Evolutionary conservation across 2,797 vertebrate genomes (phyloP).

Genomic region (Onychomys torridus): DNA sequence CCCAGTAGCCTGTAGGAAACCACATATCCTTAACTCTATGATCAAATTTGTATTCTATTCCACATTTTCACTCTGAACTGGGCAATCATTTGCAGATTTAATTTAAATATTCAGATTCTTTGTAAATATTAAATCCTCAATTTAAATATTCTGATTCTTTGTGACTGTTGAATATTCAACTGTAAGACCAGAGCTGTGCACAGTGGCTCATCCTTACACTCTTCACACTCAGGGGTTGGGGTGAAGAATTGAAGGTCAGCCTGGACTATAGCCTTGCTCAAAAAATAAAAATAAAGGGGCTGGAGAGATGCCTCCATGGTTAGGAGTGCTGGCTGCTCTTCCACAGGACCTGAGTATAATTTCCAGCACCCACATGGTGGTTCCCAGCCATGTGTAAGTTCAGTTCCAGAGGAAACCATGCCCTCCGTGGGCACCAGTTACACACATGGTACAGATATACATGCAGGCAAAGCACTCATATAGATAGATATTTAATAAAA

Average conservation of each 20-base stretch:
- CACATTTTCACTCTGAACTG: neutral
- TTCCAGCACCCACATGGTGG: neutral
- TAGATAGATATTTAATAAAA: neutral
- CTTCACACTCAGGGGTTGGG: neutral
- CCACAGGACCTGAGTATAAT: neutral
- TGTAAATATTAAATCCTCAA: neutral
- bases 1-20: neutral
- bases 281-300: neutral
- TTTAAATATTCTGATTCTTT: slow-evolving; percentile 5
- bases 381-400: neutral
- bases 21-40: neutral
- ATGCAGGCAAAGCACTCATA: neutral
- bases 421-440: neutral
- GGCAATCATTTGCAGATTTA: neutral
- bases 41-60: neutral
- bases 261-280: neutral
- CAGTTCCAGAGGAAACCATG: neutral
- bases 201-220: neutral
- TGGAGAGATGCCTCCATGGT: neutral
- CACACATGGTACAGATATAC: neutral
- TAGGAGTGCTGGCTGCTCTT: neutral
- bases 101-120: neutral
- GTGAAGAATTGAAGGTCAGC: neutral
- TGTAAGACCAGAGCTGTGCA: neutral
- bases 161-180: neutral